Conservation (phyloP, 2,113 vertebrate species). For the Tiliqua scincoides region DNA sequence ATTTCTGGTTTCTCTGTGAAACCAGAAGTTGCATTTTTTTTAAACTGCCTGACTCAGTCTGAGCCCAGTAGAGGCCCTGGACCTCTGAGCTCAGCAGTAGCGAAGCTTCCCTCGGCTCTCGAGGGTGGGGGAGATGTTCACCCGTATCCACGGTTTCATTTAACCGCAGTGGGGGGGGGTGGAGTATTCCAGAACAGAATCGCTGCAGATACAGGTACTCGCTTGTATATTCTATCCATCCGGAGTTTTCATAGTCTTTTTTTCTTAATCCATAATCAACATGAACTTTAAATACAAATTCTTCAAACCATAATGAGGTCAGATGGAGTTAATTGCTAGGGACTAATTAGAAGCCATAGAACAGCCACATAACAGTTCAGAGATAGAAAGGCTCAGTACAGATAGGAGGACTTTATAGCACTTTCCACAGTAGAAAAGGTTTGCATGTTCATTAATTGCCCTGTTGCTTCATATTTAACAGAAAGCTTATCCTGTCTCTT, state of each 20-base stretch:
- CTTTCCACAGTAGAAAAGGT: neutral
- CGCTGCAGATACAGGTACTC: too few species aligned
- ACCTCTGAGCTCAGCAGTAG: too few species aligned
- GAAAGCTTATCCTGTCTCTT: neutral
- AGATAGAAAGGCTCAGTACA: neutral
- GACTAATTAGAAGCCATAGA: constrained; percentile 27
- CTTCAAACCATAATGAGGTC: constrained; percentile 20
- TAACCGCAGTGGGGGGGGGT: too few species aligned
- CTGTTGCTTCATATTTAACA: neutral
- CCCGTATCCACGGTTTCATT: too few species aligned
- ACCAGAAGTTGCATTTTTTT: too few species aligned
- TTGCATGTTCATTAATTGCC: constrained; percentile 14
- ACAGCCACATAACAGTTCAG: neutral
- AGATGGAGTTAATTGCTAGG: constrained; percentile 19
- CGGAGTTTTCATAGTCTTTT: neutral
- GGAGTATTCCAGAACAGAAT: too few species aligned
- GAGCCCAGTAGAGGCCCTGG: too few species aligned
- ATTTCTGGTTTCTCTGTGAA: too few species aligned
- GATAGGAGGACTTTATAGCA: neutral
- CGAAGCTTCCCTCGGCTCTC: too few species aligned
- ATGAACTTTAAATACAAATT: constrained; percentile 20
- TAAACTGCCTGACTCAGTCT: too few species aligned
- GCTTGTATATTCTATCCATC: neutral
- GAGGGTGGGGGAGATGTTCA: too few species aligned
- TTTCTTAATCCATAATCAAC: neutral